Evolutionary conservation across 1,140 invertebrate genomes (phyloP).

Genomic region (Acromyrmex echinatior): DNA sequence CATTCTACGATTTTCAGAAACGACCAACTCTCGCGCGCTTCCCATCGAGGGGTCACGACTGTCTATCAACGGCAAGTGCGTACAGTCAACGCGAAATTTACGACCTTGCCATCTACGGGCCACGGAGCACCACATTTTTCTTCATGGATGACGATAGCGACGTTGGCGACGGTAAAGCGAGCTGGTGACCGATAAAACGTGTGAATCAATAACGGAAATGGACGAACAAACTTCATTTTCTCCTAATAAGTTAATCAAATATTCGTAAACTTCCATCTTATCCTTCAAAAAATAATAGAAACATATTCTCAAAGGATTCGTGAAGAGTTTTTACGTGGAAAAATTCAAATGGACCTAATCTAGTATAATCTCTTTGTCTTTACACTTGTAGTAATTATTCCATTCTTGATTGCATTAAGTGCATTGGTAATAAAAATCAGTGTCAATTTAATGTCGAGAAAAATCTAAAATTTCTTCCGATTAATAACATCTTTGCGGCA

Average conservation of each 20-base stretch:
- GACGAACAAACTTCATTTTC: neutral
- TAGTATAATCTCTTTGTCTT: neutral
- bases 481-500: neutral
- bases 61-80: conserved; percentile 77
- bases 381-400: neutral
- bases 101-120: conserved; percentile 64
- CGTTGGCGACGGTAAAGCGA: neutral
- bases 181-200: conserved; percentile 10
- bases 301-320: neutral
- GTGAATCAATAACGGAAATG: conserved; percentile 26
- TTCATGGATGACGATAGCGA: conserved; percentile 46
- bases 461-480: neutral
- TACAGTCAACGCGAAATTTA: conserved; percentile 75
- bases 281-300: neutral
- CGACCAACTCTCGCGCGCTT: conserved; percentile 66
- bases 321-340: neutral
- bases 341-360: too few species aligned
- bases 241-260: neutral
- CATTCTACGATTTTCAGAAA: conserved; percentile 77
- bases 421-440: neutral
- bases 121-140: conserved; percentile 52
- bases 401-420: neutral
- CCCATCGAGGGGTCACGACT: conserved; percentile 69
- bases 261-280: neutral
- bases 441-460: neutral